These are phyloP conservation scores for Calosoma granatense DNA, from an alignment of 1,140 invertebrate genomes.

Conservation along the genomic window DNA sequence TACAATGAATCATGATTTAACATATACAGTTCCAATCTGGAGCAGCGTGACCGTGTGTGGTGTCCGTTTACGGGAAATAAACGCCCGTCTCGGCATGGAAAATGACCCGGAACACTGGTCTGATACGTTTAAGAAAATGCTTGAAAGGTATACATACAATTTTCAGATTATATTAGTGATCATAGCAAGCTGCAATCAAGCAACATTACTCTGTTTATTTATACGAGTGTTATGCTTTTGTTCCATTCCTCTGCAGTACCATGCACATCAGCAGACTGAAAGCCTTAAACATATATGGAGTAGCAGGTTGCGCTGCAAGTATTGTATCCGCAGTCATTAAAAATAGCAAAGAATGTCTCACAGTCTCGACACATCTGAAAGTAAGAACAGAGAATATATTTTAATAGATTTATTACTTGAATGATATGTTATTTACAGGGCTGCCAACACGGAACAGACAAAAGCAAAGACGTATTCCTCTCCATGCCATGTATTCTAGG, in stretches of 20 bases:
- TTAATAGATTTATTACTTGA: neutral
- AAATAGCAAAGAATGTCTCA: neutral
- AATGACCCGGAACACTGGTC: constrained; percentile 23
- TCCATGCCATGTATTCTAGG: neutral
- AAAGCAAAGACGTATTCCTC: neutral
- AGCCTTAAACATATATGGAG: neutral
- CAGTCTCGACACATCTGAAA: neutral
- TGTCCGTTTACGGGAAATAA: constrained; percentile 41
- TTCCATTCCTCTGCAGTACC: no score
- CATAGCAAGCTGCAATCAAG: neutral
- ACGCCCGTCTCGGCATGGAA: constrained; percentile 19
- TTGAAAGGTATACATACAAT: neutral
- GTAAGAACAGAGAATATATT: neutral
- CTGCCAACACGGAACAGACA: neutral
- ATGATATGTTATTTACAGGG: neutral
- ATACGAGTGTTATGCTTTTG: neutral
- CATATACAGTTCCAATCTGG: constrained; percentile 47
- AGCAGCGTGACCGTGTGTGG: constrained; percentile 54
- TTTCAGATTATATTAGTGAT: neutral
- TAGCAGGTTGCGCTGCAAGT: neutral
- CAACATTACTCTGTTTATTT: neutral
- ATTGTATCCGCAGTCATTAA: neutral
- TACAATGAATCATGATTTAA: neutral
- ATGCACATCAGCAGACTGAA: neutral
- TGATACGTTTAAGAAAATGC: constrained; percentile 2